Base-by-base conservation (phyloP, 2,113 vertebrate genomes). In the Actinemys pallida region DNA sequence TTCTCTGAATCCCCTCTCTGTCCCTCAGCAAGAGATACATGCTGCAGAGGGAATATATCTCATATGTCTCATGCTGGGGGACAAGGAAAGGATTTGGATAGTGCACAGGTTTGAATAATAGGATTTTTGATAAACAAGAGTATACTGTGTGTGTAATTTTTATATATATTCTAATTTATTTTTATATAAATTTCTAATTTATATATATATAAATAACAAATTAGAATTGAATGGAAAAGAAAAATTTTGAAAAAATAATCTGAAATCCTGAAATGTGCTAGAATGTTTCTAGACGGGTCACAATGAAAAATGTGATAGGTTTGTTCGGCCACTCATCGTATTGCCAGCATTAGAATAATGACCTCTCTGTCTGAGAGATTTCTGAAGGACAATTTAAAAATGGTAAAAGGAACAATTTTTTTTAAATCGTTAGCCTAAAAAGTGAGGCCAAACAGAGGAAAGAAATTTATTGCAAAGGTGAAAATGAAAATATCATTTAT, bases 401-500 rank as follows among this genome's bases (percentile, higher is more conserved):
- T 81, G 57, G 27, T 42, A 95, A 62, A 86, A 29, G 76, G 90
- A 13, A 13, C 5, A 89, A 87, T 81, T 31, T 4, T 27, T 1
- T 10, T 53, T 57, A 93, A 91, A 24, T 1, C 62, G 62, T 57
- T 87, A 93, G 69, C 35, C 83, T 84, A 95, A 80, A 24, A 94
- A 93, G 14, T 25, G 52, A 35, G 25, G 39, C 91, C 78, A 94
- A 96, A 47, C 39, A 92, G 39, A 97, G 87, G 85, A 94, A 92
- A 94, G n/a, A 47, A 22, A 86, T 93, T 95, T 95, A 94, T 95
- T 89, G 94, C 0, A 4, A 56, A 97, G 75, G 65, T 92, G 82
- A 97, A 97, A 91, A 93, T 81, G 53, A 95, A 96, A 83, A 88
- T 78, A 56, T 62, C 72, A 83, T 93, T 97, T 97, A 92, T 84